These are phyloP conservation scores for Coboldia fuscipes DNA, from an alignment of 1,140 invertebrate species.

Conservation along the genomic window DNA sequence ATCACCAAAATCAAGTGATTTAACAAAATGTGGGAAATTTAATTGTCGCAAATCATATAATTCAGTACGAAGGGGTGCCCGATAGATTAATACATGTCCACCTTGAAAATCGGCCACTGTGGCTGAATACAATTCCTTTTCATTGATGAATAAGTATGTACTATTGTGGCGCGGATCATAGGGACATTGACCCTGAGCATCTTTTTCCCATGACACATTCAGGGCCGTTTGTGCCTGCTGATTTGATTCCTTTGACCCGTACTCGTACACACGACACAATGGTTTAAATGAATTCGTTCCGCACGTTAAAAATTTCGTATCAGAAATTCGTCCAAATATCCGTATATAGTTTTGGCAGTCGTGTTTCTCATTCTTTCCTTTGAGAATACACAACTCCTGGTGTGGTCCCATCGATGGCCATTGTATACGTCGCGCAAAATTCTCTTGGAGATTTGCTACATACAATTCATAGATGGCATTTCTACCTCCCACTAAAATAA, in stretches of 20 bases:
- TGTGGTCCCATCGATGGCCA: constrained; percentile 68
- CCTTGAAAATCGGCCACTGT: constrained; percentile 90
- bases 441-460: too few species aligned
- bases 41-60: constrained; percentile 39
- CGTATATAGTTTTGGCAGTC: constrained; percentile 94
- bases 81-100: constrained; percentile 78
- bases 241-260: not conserved
- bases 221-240: not conserved
- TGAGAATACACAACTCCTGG: constrained; percentile 63
- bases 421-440: constrained; percentile 43
- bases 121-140: constrained; percentile 57
- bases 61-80: constrained; percentile 68
- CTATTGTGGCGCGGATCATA: constrained; percentile 88
- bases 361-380: constrained; percentile 67
- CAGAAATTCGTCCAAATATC: constrained; percentile 42
- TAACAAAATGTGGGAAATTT: constrained; percentile 63
- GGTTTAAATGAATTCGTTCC: constrained; percentile 96
- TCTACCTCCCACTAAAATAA: too few species aligned
- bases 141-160: constrained; percentile 37
- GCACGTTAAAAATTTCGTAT: constrained; percentile 67
- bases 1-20: constrained; percentile 73
- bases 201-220: constrained; percentile 32
- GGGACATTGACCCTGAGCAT: constrained; percentile 71
- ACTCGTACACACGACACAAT: constrained; percentile 57
- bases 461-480: too few species aligned